Percentiles rank a stretch among this genome's conserved stretches.
Conservation (phyloP, 2,113 vertebrate genomes). For the Serinus canaria region DNA sequence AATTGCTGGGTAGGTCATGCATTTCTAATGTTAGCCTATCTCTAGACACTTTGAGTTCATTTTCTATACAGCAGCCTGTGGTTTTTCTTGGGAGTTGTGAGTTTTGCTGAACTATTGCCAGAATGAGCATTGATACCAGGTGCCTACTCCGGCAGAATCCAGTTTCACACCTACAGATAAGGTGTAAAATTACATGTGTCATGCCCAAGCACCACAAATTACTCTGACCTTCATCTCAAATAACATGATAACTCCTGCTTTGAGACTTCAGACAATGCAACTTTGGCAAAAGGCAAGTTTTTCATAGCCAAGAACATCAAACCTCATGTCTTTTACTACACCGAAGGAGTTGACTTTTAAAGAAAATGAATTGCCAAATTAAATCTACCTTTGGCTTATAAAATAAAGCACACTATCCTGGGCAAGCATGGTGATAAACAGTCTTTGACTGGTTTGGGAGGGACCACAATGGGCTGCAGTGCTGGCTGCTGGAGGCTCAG, state of each 20-base stretch:
- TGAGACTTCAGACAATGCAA: slow-evolving; percentile 68
- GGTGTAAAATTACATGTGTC: slow-evolving; percentile 73
- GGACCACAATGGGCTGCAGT: not conserved
- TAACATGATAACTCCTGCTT: slow-evolving; percentile 73
- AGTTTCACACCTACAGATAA: slow-evolving; percentile 71
- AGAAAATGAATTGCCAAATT: slow-evolving; percentile 52
- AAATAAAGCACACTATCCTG: slow-evolving; percentile 44
- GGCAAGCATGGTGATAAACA: slow-evolving; percentile 25
- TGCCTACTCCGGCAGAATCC: slow-evolving; percentile 68
- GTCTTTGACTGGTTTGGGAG: not conserved
- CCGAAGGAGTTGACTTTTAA: slow-evolving; percentile 47
- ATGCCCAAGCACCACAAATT: slow-evolving; percentile 66
- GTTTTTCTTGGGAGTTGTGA: slow-evolving; percentile 36
- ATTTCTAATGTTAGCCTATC: not conserved
- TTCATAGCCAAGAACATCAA: slow-evolving; percentile 74
- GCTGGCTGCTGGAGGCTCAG: not conserved
- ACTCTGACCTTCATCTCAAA: slow-evolving; percentile 72
- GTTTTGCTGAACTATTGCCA: slow-evolving; percentile 67
- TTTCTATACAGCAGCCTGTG: not conserved
- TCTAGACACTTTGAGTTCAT: not conserved
- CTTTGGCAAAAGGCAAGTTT: slow-evolving; percentile 67
- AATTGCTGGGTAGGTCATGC: not conserved
- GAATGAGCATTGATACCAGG: slow-evolving; percentile 72
- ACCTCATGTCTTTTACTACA: slow-evolving; percentile 67
- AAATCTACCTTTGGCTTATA: slow-evolving; percentile 60